Conservation (phyloP, 2,888 invertebrate species). For the Ctenicera cuprea region DNA sequence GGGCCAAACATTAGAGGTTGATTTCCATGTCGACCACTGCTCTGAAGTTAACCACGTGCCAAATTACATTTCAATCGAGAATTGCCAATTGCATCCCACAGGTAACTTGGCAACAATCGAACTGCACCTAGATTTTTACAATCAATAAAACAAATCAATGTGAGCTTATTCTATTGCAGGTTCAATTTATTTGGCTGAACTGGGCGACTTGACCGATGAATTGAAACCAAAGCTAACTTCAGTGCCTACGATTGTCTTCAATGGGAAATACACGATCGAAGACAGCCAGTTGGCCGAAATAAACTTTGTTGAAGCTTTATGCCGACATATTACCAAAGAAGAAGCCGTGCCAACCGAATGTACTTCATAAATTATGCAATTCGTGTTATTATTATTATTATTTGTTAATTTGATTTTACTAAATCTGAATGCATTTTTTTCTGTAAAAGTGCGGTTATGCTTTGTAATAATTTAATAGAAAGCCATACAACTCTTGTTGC, state of each 20-base stretch:
- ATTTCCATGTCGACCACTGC: slow-evolving; percentile 68
- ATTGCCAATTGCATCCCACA: slow-evolving; percentile 71
- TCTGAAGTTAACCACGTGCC: slow-evolving; percentile 71
- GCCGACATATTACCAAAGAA: slow-evolving; percentile 73
- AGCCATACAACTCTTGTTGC: no score
- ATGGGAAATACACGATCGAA: slow-evolving; percentile 77
- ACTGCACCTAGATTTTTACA: no score
- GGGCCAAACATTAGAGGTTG: slow-evolving; percentile 60
- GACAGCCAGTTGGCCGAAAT: slow-evolving; percentile 75
- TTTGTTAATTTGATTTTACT: no score
- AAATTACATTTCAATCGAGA: slow-evolving; percentile 72
- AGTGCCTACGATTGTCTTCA: slow-evolving; percentile 82
- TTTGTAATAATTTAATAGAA: no score
- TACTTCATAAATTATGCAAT: no score
- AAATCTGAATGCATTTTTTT: no score
- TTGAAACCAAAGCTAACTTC: slow-evolving; percentile 76
- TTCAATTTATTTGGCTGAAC: slow-evolving; percentile 72
- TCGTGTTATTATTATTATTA: no score
- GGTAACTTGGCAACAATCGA: no score
- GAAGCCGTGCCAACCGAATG: no score
- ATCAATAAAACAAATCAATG: no score
- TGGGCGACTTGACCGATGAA: slow-evolving; percentile 76
- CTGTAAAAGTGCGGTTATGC: no score
- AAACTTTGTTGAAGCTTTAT: slow-evolving; percentile 77
- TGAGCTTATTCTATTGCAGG: slow-evolving; percentile 64